Evolutionary conservation across 2,113 vertebrate genomes (phyloP).

Genomic region (Calyptomena viridis): DNA sequence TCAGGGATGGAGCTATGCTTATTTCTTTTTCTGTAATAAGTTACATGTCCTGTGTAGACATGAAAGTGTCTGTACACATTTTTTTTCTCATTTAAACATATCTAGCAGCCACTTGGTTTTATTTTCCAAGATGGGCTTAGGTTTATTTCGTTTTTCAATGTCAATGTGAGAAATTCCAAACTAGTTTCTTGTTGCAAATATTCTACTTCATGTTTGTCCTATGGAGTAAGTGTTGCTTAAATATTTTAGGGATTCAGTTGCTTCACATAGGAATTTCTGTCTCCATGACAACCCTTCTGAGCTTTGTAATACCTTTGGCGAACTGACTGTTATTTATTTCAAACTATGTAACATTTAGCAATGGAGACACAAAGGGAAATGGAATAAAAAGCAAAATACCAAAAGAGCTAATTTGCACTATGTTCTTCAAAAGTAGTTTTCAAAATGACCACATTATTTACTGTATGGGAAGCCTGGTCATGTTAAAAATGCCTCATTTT

Average conservation of each 20-base stretch:
- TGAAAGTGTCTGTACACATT: background rate
- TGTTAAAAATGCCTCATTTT: background rate
- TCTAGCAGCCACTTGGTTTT: background rate
- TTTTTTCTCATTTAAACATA: background rate
- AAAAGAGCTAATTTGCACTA: background rate
- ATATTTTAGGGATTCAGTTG: slow-evolving; percentile 33
- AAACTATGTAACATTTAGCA: background rate
- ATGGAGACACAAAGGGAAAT: background rate
- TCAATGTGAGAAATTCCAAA: background rate
- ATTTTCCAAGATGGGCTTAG: background rate
- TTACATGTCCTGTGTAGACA: background rate
- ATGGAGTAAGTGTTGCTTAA: slow-evolving; percentile 37
- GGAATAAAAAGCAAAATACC: background rate
- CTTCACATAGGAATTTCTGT: slow-evolving; percentile 43
- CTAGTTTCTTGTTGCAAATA: background rate
- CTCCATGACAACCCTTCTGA: slow-evolving; percentile 63
- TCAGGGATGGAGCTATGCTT: background rate
- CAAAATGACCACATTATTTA: background rate
- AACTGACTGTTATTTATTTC: slow-evolving; percentile 15
- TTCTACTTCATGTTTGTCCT: slow-evolving; percentile 25
- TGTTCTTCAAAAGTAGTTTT: background rate
- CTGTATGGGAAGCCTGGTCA: background rate
- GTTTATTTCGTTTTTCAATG: slow-evolving; percentile 7
- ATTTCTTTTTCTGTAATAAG: background rate
- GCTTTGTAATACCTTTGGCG: slow-evolving; percentile 20